These are phyloP conservation scores for Hypomesus transpacificus DNA, from an alignment of 2,113 vertebrate genomes.

Conservation along the genomic window DNA sequence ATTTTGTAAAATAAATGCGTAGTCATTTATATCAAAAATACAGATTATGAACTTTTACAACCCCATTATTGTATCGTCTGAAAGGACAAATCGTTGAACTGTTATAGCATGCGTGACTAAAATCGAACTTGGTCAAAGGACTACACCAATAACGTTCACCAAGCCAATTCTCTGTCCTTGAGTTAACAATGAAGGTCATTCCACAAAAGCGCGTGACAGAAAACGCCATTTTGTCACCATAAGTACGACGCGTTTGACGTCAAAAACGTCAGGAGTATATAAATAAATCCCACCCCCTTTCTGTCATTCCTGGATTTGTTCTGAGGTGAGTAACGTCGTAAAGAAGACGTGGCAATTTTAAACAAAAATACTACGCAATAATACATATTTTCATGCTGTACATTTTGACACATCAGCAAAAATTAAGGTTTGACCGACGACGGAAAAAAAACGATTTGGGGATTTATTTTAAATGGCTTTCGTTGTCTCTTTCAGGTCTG, in stretches of 20 bases:
- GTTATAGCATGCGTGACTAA: no score
- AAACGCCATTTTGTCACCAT: conserved; percentile 53
- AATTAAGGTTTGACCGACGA: conserved; percentile 1
- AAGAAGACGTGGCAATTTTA: conserved; percentile 11
- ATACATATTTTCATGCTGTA: conserved; percentile 14
- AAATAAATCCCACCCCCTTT: conserved; percentile 45
- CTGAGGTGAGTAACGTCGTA: conserved; percentile 71
- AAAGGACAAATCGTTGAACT: no score
- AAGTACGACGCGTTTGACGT: conserved; percentile 50
- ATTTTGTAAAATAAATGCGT: conserved; percentile 49
- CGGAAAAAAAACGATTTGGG: background rate
- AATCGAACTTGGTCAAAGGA: fast-evolving
- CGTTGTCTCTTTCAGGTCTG: conserved; percentile 71
- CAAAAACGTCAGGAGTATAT: conserved; percentile 72
- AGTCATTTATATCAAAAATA: background rate
- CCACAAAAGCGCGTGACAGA: conserved; percentile 8
- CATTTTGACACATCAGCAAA: conserved; percentile 4
- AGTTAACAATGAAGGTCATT: conserved; percentile 34
- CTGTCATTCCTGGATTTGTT: conserved; percentile 75
- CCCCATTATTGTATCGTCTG: background rate
- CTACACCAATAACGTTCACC: background rate
- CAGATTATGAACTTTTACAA: fast-evolving
- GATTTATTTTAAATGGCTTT: conserved; percentile 45
- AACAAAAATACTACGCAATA: conserved; percentile 24
- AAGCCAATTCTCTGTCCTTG: conserved; percentile 61